Base-by-base conservation (phyloP, 2,888 invertebrate species). In the Noctua pronuba region DNA sequence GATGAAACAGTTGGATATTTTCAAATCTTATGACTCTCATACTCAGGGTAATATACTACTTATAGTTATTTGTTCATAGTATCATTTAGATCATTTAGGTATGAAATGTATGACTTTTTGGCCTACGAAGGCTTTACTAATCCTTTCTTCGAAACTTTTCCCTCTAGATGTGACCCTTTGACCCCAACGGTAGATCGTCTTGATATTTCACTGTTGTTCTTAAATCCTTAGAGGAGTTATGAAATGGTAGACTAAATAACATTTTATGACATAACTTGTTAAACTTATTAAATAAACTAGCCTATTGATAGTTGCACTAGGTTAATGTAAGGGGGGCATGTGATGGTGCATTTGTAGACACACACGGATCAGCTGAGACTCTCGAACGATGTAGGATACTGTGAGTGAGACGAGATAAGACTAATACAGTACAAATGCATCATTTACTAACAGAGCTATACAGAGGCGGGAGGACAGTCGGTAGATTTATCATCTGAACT, bases 11-110 rank as follows among this genome's bases (percentile, higher is more conserved):
- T 89, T 91, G 87, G 78, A 86, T 89, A 91, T 90, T 91, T 91
- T 94, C 93, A 92, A 93, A 95, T 96, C 96, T 96, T 96, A 96
- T 96, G 96, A 96, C 95, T 95, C 92, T 94, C 92, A 92, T 92
- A 94, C 95, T 95, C 96, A 96, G 96, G 96, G 96, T 96, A 96
- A 94, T 92, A 92, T 93, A 90, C 93, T 93, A 93, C 93, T 91
- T 94, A 92, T 95, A 94, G 92, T 88, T 90, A 86, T 91, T 90
- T 91, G 86, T 92, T 94, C 87, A 88, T 93, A 83, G 77, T 85
- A 92, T 93, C 91, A 90, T 93, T 94, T 90, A 89, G 92, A 93
- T 94, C 92, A 88, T 89, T 92, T 89, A 88, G 75, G 91, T 90
- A 90, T 84, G 86, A 87, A 88, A 92, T 87, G 89, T 92, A 91